A percentile compares a stretch with the other conserved stretches of the same genome.
These are phyloP conservation scores for Pseudeuparius sepicola DNA, from an alignment of 2,888 invertebrate species.

Conservation along the genomic window DNA sequence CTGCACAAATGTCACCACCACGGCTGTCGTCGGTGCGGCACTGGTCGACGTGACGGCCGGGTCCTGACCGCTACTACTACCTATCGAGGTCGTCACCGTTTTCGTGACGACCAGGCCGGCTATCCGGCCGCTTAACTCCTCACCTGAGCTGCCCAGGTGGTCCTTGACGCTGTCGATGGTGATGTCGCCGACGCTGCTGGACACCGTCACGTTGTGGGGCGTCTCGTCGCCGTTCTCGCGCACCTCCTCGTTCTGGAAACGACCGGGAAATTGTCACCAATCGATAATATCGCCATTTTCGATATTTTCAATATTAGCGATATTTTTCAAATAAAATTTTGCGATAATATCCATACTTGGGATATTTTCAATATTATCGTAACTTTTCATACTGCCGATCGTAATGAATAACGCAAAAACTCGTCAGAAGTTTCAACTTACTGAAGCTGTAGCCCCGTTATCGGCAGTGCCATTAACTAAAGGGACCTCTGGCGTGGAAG, in stretches of 20 bases:
- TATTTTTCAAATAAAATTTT: no score
- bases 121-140: conserved; percentile 35
- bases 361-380: no score
- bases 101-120: conserved; percentile 46
- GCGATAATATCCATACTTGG: no score
- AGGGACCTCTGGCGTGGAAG: conserved; percentile 28
- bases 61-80: conserved; percentile 36
- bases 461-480: conserved; percentile 42
- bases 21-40: conserved; percentile 18
- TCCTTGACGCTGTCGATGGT: conserved; percentile 91
- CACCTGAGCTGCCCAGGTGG: conserved; percentile 48
- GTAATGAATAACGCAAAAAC: no score
- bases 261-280: background rate
- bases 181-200: conserved; percentile 71
- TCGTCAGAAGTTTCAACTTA: background rate
- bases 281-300: conserved; percentile 3
- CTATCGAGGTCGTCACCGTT: conserved; percentile 46
- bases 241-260: conserved; percentile 29
- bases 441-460: conserved; percentile 23
- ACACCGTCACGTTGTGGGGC: conserved; percentile 41
- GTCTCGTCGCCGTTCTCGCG: conserved; percentile 42
- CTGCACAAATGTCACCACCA: conserved; percentile 23
- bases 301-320: no score
- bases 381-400: no score
- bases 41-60: conserved; percentile 22